Evolutionary conservation across 2,113 vertebrate genomes (phyloP).

Genomic region (Paracanthobrama guichenoti): DNA sequence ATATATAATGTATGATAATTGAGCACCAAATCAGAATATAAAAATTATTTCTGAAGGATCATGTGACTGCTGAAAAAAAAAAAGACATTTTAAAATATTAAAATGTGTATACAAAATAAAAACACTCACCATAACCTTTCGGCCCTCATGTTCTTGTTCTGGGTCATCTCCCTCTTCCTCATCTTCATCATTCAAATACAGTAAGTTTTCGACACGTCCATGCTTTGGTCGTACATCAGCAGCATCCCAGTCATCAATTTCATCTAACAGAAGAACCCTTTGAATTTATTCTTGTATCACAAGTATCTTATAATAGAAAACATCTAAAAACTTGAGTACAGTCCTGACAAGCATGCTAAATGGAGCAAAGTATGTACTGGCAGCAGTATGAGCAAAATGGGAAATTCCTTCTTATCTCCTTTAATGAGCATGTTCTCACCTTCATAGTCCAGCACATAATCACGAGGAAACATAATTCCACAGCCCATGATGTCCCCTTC

Average conservation of each 20-base stretch:
- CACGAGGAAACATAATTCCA: conserved; percentile 94
- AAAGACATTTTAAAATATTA: too few relatives aligned
- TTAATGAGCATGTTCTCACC: conserved; percentile 66
- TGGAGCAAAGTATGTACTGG: not conserved
- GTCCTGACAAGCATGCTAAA: conserved; percentile 10
- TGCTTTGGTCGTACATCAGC: conserved; percentile 72
- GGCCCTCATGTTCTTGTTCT: conserved; percentile 82
- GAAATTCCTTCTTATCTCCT: not conserved
- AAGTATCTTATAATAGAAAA: too few relatives aligned
- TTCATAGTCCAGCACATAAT: conserved; percentile 84
- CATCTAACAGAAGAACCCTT: conserved; percentile 68
- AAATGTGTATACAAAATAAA: too few relatives aligned
- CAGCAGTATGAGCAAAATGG: not conserved
- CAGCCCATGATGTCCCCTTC: conserved; percentile 96
- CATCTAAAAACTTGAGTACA: conserved; percentile 2
- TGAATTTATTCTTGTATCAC: not conserved
- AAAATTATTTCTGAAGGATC: too few relatives aligned
- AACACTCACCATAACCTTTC: conserved; percentile 83
- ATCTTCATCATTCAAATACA: conserved; percentile 83
- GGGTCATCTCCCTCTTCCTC: conserved; percentile 77
- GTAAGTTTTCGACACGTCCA: conserved; percentile 75
- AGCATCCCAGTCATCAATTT: conserved; percentile 80
- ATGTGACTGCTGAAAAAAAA: too few relatives aligned
- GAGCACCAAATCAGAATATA: too few relatives aligned
- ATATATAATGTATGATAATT: too few relatives aligned